Evolutionary conservation across 2,888 invertebrate species (phyloP), one percentile per base, ranked within the genome.

Genomic region (Diplazon laetatorius): DNA sequence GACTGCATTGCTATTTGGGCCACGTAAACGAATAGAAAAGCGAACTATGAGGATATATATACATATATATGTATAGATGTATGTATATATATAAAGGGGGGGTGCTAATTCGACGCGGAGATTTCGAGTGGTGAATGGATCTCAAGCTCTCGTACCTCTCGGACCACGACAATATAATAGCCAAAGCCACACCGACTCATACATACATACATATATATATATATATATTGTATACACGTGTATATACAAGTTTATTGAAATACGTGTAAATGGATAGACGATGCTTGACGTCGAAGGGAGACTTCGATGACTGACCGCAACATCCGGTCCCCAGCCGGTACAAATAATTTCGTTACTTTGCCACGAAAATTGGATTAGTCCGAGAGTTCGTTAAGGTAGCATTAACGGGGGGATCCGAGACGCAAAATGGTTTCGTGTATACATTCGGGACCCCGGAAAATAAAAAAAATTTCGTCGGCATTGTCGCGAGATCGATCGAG

Each of bases 241-340:
- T 42, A n/a, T n/a, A n/a, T n/a, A n/a, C n/a, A n/a, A n/a, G n/a
- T n/a, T n/a, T n/a, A n/a, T n/a, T n/a, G n/a, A 8, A 12, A 2
- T 37, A 16, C 18, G 16, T 16, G 52, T 52, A 18, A 12, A n/a
- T 42, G 5, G 69, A 44, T 70, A 75, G 82, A 83, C 75, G 74
- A 75, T 73, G 44, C 46, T 75, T 62, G 59, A 82, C 80, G 80
- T 81, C 71, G 82, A 82, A 76, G 71, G 59, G 72, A 62, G 72
- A 76, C 74, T 65, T 57, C 75, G 69, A 50, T n/a, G 39, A 59
- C 50, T 59, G 76, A 69, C 63, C 78, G 80, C 81, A 76, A 85
- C 84, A 89, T 89, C 89, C 88, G 89, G 89, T 88, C n/a, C n/a
- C n/a, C 89, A 85, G 81, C 82, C 83, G 82, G 69, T 80, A 81